Evolutionary conservation across 2,113 vertebrate species (phyloP).

Genomic region (Antechinus stuartii): DNA sequence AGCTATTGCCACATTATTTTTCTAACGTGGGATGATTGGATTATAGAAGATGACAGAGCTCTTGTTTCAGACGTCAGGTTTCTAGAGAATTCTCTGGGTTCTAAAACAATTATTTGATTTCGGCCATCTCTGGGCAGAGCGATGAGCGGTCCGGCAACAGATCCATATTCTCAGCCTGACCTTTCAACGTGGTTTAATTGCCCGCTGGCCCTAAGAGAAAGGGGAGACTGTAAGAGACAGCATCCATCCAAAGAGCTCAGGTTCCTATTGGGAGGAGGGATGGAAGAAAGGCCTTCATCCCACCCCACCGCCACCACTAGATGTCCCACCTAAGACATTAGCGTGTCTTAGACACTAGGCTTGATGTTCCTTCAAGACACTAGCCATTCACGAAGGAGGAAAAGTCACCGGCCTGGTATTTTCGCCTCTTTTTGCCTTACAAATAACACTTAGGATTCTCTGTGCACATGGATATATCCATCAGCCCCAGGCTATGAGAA

Average conservation of each 20-base stretch:
- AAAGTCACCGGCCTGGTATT: neutral
- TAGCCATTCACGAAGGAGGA: neutral
- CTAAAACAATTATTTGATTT: neutral
- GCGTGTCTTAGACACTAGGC: too few species aligned
- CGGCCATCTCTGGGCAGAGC: neutral
- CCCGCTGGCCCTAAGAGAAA: neutral
- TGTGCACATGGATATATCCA: neutral
- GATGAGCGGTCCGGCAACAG: neutral
- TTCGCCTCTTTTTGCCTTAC: neutral
- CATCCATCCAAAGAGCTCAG: neutral
- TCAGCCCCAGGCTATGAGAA: neutral
- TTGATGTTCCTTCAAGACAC: neutral
- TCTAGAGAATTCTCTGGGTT: neutral
- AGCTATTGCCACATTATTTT: neutral
- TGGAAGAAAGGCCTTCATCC: neutral
- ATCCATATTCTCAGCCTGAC: neutral
- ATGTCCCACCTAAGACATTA: neutral
- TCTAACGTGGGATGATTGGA: neutral
- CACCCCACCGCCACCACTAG: too few species aligned
- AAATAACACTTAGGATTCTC: neutral
- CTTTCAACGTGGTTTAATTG: neutral
- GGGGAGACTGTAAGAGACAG: neutral
- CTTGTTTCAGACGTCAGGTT: neutral
- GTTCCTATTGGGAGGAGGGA: neutral
- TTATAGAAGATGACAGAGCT: neutral